A percentile compares a stretch with the other conserved stretches of the same genome.
phyloP scores from a whole-genome alignment of 2,888 invertebrate genomes.

The Priocnemis perturbator region DNA sequence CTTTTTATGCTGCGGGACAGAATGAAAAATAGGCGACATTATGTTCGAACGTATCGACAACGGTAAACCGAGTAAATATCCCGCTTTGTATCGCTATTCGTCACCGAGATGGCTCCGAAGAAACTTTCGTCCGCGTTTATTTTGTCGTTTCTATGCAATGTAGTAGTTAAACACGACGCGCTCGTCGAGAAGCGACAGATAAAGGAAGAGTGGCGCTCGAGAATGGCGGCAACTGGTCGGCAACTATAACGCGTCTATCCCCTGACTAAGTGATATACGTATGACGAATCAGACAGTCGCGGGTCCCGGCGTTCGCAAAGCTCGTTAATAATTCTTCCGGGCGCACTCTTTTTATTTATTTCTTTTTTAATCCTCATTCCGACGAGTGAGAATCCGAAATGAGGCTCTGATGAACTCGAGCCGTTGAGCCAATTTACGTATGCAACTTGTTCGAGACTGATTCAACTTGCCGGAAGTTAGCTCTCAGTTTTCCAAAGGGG shows the following conservation, averaged over 20 bases:
- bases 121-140: no score
- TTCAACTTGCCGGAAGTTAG: constrained; percentile 50
- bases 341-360: constrained; percentile 4
- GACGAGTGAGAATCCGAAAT: constrained; percentile 35
- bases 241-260: background rate
- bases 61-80: no score
- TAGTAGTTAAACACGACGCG: no score
- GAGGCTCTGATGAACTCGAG: constrained; percentile 31
- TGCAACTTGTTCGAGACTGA: constrained; percentile 42
- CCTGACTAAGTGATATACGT: background rate
- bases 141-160: no score
- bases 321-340: constrained; percentile 28
- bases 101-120: no score
- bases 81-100: no score
- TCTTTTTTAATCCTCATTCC: background rate
- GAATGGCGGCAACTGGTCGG: background rate
- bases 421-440: constrained; percentile 33
- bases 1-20: no score
- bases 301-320: background rate
- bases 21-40: no score
- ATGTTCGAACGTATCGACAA: no score
- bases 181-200: no score
- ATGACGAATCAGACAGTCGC: background rate
- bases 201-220: no score
- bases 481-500: constrained; percentile 29